Evolutionary conservation across 2,113 vertebrate species (phyloP).

Genomic region (Struthidea cinerea): DNA sequence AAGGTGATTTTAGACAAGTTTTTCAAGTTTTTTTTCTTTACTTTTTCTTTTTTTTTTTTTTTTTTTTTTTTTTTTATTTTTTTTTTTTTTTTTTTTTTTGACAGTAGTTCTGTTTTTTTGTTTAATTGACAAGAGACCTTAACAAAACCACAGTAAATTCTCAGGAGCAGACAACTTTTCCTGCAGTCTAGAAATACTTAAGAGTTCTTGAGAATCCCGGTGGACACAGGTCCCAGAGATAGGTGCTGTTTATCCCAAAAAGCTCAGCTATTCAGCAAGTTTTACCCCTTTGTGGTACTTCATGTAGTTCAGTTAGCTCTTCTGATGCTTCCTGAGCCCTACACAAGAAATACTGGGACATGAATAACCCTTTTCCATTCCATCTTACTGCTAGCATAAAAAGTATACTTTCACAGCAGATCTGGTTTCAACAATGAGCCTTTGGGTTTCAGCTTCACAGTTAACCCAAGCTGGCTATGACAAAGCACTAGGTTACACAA

Average conservation of each 20-base stretch:
- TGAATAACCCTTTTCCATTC: neutral
- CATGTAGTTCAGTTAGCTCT: neutral
- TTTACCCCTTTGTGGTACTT: neutral
- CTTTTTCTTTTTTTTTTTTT: neutral
- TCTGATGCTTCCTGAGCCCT: neutral
- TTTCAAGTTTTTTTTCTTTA: neutral
- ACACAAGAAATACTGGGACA: neutral
- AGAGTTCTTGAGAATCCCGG: neutral
- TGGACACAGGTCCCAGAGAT: neutral
- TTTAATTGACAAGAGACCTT: neutral
- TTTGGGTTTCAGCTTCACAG: neutral
- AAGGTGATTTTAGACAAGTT: rapidly evolving
- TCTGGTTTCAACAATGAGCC: neutral
- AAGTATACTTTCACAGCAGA: neutral
- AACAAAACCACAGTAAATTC: neutral
- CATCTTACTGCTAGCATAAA: neutral
- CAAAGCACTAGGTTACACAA: rapidly evolving
- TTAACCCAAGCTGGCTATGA: neutral
- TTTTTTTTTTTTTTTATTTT: neutral
- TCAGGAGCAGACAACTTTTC: neutral
- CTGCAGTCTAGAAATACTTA: neutral
- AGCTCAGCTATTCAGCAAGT: neutral
- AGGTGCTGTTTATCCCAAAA: neutral
- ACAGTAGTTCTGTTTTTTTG: no score
- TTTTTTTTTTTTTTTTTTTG: neutral